These are phyloP conservation scores for Thumatha senex DNA, from an alignment of 2,888 invertebrate species.

Conservation along the genomic window DNA sequence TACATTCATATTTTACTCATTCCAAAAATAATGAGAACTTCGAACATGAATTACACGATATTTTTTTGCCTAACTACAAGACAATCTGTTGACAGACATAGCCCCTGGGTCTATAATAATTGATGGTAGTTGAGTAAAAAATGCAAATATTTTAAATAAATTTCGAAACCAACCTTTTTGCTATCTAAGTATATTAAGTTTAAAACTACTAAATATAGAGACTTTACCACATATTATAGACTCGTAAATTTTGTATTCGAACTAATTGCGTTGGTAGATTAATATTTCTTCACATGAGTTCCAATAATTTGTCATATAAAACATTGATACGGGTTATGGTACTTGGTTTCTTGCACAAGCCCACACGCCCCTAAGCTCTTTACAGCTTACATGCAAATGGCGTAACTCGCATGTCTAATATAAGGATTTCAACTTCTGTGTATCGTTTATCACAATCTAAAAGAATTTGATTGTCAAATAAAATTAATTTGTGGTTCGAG, in stretches of 20 bases:
- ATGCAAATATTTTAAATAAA: no score
- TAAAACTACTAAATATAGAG: no score
- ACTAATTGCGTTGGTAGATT: constrained; percentile 38
- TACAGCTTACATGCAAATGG: constrained; percentile 65
- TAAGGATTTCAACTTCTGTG: constrained; percentile 38
- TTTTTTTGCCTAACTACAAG: no score
- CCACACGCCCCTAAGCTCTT: constrained; percentile 67
- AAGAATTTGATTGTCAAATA: constrained; percentile 16
- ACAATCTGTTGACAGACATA: no score
- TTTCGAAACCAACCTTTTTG: no score
- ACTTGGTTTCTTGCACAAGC: constrained; percentile 62
- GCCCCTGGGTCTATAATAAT: no score
- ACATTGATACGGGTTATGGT: constrained; percentile 41
- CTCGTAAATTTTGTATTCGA: constrained; percentile 18
- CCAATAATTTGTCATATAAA: constrained; percentile 59
- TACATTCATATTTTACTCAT: no score
- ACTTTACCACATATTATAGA: no score
- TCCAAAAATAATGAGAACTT: no score
- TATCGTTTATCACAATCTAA: constrained; percentile 10
- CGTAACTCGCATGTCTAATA: constrained; percentile 47
- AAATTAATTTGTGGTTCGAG: constrained; percentile 28
- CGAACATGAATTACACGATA: no score
- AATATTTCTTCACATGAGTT: constrained; percentile 59
- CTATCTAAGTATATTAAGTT: no score
- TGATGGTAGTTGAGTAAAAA: no score